These are phyloP conservation scores for Varanus salvator DNA, from an alignment of 2,113 vertebrate genomes.

Conservation along the genomic window DNA sequence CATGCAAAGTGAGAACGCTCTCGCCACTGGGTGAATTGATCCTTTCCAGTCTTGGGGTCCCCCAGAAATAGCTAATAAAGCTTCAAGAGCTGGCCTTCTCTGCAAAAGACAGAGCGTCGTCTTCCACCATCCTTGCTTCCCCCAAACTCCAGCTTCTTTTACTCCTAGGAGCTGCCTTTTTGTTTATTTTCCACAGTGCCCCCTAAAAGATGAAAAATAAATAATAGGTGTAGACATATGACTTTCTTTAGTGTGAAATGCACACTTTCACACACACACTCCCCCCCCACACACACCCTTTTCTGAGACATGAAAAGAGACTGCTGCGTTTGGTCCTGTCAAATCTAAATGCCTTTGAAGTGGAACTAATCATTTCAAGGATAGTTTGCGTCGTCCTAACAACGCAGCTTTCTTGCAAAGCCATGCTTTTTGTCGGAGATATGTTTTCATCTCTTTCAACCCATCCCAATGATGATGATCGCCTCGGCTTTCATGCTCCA, in stretches of 20 bases:
- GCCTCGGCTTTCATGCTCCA: constrained; percentile 89
- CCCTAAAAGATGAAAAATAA: constrained; percentile 91
- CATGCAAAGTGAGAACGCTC: neutral
- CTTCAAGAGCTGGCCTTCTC: neutral
- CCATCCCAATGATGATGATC: constrained; percentile 94
- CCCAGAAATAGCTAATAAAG: neutral
- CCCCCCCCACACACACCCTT: constrained; percentile 23
- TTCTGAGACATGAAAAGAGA: constrained; percentile 89
- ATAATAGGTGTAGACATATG: constrained; percentile 89
- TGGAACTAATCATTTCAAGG: constrained; percentile 99
- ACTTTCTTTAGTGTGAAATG: constrained; percentile 87
- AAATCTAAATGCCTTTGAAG: constrained; percentile 99
- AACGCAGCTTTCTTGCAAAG: constrained; percentile 96
- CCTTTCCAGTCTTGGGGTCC: neutral
- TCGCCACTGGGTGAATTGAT: neutral
- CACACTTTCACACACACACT: neutral
- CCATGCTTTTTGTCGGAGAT: constrained; percentile 93
- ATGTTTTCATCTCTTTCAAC: constrained; percentile 98
- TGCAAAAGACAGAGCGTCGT: neutral
- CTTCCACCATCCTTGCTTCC: neutral
- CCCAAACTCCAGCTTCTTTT: neutral
- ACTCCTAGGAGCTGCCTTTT: constrained; percentile 37
- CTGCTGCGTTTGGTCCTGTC: constrained; percentile 88
- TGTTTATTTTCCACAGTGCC: constrained; percentile 90
- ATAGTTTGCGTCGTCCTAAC: constrained; percentile 99